phyloP scores from a whole-genome alignment of 1,140 invertebrate species.

The Tribolium castaneum region DNA sequence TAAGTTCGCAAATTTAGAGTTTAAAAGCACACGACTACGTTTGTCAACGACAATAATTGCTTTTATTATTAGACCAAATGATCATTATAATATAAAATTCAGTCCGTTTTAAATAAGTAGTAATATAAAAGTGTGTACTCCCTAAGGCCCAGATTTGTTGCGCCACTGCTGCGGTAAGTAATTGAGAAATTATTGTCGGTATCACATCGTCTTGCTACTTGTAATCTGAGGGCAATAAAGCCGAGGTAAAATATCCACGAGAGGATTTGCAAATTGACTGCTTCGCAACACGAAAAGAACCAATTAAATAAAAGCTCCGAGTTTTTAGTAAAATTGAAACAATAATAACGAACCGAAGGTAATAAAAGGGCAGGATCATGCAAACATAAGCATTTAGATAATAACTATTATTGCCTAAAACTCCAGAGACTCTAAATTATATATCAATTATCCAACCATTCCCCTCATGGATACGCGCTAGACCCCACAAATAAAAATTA shows the following conservation, averaged over 20 bases:
- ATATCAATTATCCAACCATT: constrained; percentile 54
- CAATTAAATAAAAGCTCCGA: constrained; percentile 28
- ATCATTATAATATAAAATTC: no score
- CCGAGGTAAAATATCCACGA: constrained; percentile 13
- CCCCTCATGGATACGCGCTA: constrained; percentile 34
- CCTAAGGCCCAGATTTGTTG: no score
- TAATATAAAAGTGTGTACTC: no score
- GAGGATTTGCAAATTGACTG: constrained; percentile 27
- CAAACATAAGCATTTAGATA: constrained; percentile 56
- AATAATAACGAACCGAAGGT: constrained; percentile 43
- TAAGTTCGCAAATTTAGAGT: constrained; percentile 12
- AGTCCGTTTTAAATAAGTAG: no score
- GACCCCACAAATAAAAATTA: constrained; percentile 44
- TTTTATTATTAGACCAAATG: no score
- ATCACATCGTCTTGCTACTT: constrained; percentile 30
- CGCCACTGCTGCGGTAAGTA: background rate
- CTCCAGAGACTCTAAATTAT: constrained; percentile 54
- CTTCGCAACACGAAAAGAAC: constrained; percentile 19
- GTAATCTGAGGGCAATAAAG: constrained; percentile 4
- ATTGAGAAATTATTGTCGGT: constrained; percentile 10
- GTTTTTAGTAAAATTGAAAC: constrained; percentile 47
- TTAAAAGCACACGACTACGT: background rate
- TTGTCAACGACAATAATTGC: no score
- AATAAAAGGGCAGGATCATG: constrained; percentile 54
- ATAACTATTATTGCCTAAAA: constrained; percentile 55